A percentile compares a stretch with the other conserved stretches of the same genome.
phyloP scores from a whole-genome alignment of 2,113 vertebrate genomes.

The Otus sunia region DNA sequence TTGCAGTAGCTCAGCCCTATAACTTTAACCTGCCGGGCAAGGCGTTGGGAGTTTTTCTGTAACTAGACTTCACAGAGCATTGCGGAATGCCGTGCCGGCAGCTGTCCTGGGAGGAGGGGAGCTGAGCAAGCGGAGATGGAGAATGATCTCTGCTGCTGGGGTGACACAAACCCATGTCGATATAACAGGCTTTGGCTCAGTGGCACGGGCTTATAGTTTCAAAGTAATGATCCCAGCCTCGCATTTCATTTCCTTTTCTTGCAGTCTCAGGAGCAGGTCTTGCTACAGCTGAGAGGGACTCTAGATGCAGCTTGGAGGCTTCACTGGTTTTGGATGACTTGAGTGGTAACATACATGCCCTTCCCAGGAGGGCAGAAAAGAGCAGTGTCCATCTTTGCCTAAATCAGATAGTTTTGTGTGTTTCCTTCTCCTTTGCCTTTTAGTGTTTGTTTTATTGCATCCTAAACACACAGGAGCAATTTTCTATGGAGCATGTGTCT shows the following conservation, averaged over 20 bases:
- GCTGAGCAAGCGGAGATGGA: not conserved
- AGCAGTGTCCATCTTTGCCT: not conserved
- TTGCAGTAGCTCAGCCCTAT: not conserved
- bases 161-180: not conserved
- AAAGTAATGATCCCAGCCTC: constrained; percentile 35
- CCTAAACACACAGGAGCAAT: not conserved
- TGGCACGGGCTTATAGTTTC: constrained; percentile 17
- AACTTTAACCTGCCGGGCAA: not conserved
- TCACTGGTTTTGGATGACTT: constrained; percentile 3
- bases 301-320: constrained; percentile 3
- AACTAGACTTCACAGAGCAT: not conserved
- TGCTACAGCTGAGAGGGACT: constrained; percentile 16
- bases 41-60: not conserved
- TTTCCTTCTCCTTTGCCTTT: not conserved
- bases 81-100: fast-evolving
- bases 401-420: not conserved
- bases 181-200: constrained; percentile 48
- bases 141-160: constrained; percentile 27
- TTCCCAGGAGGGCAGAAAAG: not conserved
- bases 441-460: not conserved
- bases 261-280: not conserved
- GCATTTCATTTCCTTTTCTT: constrained; percentile 22
- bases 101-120: not conserved
- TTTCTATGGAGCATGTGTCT: not conserved
- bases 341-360: not conserved